Base-by-base conservation (phyloP, 2,797 vertebrate genomes). In the Platyrinchus mystaceus region DNA sequence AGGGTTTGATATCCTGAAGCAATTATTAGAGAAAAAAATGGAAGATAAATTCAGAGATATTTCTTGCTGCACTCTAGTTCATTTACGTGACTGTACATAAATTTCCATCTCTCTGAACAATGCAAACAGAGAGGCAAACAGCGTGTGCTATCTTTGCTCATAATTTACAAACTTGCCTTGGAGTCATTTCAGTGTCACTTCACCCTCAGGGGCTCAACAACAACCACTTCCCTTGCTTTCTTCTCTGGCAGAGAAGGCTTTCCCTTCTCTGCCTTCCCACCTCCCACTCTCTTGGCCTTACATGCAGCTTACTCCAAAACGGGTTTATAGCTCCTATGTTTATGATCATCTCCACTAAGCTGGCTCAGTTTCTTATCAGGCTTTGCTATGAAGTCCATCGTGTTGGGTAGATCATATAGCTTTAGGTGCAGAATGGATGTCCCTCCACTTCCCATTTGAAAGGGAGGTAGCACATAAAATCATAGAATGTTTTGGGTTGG, bases 11-110 rank as follows among this genome's bases (percentile, higher is more conserved):
- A 79, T 79, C 60, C 90, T 95, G 84, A 76, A 90, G 47, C 39
- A 95, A 78, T 90, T 93, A 90, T 90, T 86, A 66, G 44, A 66
- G 50, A 41, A 68, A 89, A 90, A 89, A 85, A 82, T 3, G 7
- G 37, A 88, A 95, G 89, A 91, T 84, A 73, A 90, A 88, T 63
- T 94, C 85, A 76, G 67, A 67, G 67, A 60, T 82, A 79, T 64
- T 89, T 90, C 64, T 94, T 87, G 67, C 80, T 68, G 46, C 70
- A 82, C 50, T 87, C 52, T 60, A 79, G 70, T 52, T 94, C 64
- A 43, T 94, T 95, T 94, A 93, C 3, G 15, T 82, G 93, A 94
- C 70, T 90, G 59, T 82, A 94, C 83, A 89, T 79, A 94, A 93
- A 93, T 94, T 95, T 83, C 77, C 47, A 43, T 87, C 78, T 59